Evolutionary conservation across 2,888 invertebrate species (phyloP).

Genomic region (Ferrisia virgata): DNA sequence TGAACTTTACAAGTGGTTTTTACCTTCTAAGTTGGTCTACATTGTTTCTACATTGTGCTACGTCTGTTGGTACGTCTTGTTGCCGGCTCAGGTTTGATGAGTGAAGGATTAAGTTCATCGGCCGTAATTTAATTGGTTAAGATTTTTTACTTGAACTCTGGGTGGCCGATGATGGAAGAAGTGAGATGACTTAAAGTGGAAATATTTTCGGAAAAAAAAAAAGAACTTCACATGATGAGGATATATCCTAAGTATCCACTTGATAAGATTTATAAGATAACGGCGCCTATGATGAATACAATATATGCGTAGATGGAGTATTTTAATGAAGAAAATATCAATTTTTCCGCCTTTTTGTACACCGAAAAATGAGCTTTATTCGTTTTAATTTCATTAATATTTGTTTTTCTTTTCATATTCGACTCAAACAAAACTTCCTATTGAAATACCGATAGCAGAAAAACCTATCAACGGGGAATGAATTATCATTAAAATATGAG

Average conservation of each 20-base stretch:
- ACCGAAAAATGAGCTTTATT: too few relatives aligned
- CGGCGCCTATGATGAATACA: neutral
- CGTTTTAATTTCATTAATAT: too few relatives aligned
- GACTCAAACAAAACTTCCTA: neutral
- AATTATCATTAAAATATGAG: neutral
- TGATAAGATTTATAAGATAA: neutral
- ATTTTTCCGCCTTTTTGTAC: too few relatives aligned
- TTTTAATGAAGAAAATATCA: too few relatives aligned
- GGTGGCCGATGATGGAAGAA: neutral
- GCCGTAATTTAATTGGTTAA: neutral
- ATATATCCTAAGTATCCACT: neutral
- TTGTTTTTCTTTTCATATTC: too few relatives aligned
- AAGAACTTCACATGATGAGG: neutral
- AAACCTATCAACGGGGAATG: neutral
- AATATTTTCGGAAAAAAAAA: neutral
- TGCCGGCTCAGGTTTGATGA: neutral
- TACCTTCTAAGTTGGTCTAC: slow-evolving; percentile 6
- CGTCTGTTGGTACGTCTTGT: neutral
- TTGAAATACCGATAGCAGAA: neutral
- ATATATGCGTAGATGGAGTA: too few relatives aligned
- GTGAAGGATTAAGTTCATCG: slow-evolving; percentile 14
- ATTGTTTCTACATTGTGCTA: slow-evolving; percentile 4
- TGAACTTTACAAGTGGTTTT: slow-evolving; percentile 22
- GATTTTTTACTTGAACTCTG: slow-evolving; percentile 2
- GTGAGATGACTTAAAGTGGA: neutral